phyloP scores from a whole-genome alignment of 1,140 invertebrate genomes.

The Hypothenemus hampei region DNA sequence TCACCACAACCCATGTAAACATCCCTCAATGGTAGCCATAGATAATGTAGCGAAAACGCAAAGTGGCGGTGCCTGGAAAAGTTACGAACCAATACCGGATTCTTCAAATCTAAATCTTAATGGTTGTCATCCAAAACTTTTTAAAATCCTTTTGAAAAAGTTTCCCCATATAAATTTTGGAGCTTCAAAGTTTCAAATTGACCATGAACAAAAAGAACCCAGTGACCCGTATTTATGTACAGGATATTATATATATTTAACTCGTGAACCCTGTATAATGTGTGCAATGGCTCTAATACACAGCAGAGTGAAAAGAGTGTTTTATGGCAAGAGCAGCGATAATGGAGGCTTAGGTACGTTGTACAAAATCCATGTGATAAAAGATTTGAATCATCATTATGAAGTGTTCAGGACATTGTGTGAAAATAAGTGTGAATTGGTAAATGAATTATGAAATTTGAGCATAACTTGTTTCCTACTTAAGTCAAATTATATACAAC shows the following conservation, averaged over 20 bases:
- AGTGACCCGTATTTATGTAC: slow-evolving; percentile 78
- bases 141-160: slow-evolving; percentile 30
- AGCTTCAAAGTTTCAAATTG: slow-evolving; percentile 39
- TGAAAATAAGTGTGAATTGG: slow-evolving; percentile 30
- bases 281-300: slow-evolving; percentile 93
- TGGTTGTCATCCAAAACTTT: slow-evolving; percentile 35
- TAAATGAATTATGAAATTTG: too few relatives aligned
- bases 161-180: slow-evolving; percentile 36
- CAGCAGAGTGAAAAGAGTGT: slow-evolving; percentile 75
- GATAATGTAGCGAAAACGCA: slow-evolving; percentile 80
- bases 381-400: slow-evolving; percentile 87
- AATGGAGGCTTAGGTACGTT: slow-evolving; percentile 67
- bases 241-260: slow-evolving; percentile 79
- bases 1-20: slow-evolving; percentile 67
- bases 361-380: slow-evolving; percentile 70
- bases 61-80: slow-evolving; percentile 69
- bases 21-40: slow-evolving; percentile 79
- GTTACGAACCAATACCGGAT: not conserved
- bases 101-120: slow-evolving; percentile 11
- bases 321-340: slow-evolving; percentile 60
- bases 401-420: slow-evolving; percentile 58
- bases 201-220: slow-evolving; percentile 41
- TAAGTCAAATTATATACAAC: too few relatives aligned
- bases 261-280: slow-evolving; percentile 86
- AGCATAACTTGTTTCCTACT: too few relatives aligned